phyloP scores from a whole-genome alignment of 2,888 invertebrate genomes.

The Pomacea canaliculata region DNA sequence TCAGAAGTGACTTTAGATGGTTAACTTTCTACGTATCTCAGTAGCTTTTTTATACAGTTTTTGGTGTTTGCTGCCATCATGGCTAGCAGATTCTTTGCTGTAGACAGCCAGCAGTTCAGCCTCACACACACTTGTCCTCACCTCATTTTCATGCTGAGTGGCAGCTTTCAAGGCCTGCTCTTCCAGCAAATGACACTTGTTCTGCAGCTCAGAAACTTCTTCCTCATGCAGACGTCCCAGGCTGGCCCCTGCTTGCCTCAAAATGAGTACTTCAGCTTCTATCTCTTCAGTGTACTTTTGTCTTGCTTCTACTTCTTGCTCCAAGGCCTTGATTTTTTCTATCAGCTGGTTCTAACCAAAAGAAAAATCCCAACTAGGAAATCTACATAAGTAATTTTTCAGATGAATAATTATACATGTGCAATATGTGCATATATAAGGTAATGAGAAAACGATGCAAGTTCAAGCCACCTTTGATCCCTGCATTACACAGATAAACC shows the following conservation, averaged over 20 bases:
- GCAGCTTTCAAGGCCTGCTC: conserved; percentile 31
- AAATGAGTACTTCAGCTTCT: conserved; percentile 22
- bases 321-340: conserved; percentile 4
- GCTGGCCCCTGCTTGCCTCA: conserved; percentile 16
- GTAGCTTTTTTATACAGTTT: too few species aligned
- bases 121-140: conserved; percentile 1
- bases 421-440: too few species aligned
- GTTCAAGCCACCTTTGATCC: too few species aligned
- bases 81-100: too few species aligned
- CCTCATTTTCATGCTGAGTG: conserved; percentile 40
- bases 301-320: conserved; percentile 19
- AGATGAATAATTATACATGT: too few species aligned
- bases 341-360: conserved; percentile 14
- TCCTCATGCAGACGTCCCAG: conserved; percentile 19
- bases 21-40: too few species aligned
- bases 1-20: too few species aligned
- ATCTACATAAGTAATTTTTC: too few species aligned
- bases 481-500: too few species aligned
- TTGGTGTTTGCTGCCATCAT: too few species aligned
- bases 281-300: conserved; percentile 17
- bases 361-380: background rate
- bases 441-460: too few species aligned
- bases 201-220: conserved; percentile 23
- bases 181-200: conserved; percentile 30
- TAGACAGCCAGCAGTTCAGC: too few species aligned